phyloP scores from a whole-genome alignment of 2,888 invertebrate species.

The Pheosia tremula region DNA sequence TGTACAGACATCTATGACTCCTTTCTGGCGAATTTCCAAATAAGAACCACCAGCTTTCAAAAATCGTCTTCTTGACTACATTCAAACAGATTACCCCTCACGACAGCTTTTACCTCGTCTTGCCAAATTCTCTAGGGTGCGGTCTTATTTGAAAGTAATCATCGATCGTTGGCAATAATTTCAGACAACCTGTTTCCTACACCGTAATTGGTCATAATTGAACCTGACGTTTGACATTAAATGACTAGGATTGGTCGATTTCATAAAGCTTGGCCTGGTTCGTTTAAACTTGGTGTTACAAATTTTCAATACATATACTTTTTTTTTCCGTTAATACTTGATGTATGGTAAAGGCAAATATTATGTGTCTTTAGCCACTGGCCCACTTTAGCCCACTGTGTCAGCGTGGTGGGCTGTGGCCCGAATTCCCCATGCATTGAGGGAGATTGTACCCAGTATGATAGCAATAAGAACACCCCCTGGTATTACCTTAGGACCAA shows the following conservation, averaged over 20 bases:
- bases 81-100: background rate
- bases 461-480: no score
- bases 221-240: background rate
- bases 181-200: conserved; percentile 16
- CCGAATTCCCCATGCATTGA: no score
- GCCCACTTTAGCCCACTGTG: no score
- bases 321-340: no score
- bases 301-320: no score
- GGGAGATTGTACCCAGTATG: no score
- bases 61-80: background rate
- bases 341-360: no score
- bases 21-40: background rate
- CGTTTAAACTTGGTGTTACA: background rate
- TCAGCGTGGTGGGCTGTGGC: no score
- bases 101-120: conserved; percentile 2
- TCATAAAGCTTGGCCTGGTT: background rate
- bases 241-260: background rate
- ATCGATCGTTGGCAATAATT: conserved; percentile 14
- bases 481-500: no score
- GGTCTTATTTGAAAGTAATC: conserved; percentile 11
- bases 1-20: background rate
- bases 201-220: conserved; percentile 12
- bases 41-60: background rate
- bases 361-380: no score
- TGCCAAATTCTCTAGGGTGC: conserved; percentile 19